Base-by-base conservation (phyloP, 2,888 invertebrate genomes). In the Drosophila mettleri region DNA sequence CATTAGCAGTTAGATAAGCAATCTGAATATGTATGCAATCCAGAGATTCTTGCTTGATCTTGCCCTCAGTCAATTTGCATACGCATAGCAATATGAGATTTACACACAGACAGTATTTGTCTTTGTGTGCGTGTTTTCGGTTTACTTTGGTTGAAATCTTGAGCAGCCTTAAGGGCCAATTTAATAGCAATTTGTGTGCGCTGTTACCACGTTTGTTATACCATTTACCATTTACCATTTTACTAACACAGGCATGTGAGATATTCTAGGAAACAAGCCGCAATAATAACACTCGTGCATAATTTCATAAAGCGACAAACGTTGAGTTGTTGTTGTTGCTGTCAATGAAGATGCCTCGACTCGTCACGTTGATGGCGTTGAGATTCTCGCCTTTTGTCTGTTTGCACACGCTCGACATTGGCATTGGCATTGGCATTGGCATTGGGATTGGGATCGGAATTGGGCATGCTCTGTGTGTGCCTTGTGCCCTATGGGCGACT, bases 391-490 rank as follows among this genome's bases (percentile, higher is more conserved):
- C 54, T 45, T 45, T 27, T 69, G 79, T 80, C 78, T 81, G 71
- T 87, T 74, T 88, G 85, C 88, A 81, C 72, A 73, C 62, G 88
- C 82, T 68, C 85, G 78, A 68, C 87, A 77, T 80, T 80, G 89
- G 67, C 70, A 76, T 69, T 69, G 85, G 60, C 51, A 88, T 77
- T 86, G 89, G 78, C 78, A 80, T 74, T 86, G 89, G 65, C 81
- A 80, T 78, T 80, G 87, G 54, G 63, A 80, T 72, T 52, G 36
- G n/a, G 20, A 38, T 16, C 33, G 16, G 20, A 22, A 43, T 16
- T 43, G 33, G 20, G 36, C 29, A 27, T 43, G 38, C 29, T 31
- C 45, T 24, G 61, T 7, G 59, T 45, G 57, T 33, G 20, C n/a
- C n/a, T 51, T 49, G 66, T 39, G 58, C 36, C 65, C 54, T 31